These are phyloP conservation scores for Antechinus flavipes DNA, from an alignment of 2,113 vertebrate genomes.

Conservation along the genomic window DNA sequence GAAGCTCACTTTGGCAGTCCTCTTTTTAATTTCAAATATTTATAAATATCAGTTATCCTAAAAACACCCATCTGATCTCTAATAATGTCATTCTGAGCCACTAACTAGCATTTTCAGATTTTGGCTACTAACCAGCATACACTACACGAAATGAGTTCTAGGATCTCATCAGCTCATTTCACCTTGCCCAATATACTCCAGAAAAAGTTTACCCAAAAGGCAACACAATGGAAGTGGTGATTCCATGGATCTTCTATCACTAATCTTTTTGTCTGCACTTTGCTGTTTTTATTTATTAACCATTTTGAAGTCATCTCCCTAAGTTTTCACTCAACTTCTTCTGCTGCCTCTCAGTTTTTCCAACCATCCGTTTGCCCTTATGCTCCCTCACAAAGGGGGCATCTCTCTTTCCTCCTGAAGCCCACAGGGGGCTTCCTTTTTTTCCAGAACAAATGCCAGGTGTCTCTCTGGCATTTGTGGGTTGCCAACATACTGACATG, in stretches of 20 bases:
- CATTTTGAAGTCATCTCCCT: slow-evolving; percentile 32
- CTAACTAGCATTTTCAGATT: slow-evolving; percentile 12
- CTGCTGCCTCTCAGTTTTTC: background rate
- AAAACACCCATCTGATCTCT: background rate
- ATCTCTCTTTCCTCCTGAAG: background rate
- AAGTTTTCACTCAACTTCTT: background rate
- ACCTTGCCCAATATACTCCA: slow-evolving; percentile 20
- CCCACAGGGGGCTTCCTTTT: background rate
- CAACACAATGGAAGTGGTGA: background rate
- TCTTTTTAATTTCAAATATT: background rate
- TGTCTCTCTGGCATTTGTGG: slow-evolving; percentile 32
- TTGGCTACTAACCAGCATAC: slow-evolving; percentile 1
- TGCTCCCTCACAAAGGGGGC: background rate
- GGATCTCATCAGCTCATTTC: slow-evolving; percentile 1
- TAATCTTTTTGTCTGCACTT: slow-evolving; percentile 30
- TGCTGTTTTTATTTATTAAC: slow-evolving; percentile 13
- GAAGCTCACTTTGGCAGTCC: background rate
- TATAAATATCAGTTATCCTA: background rate
- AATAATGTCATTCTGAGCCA: background rate
- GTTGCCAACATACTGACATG: slow-evolving; percentile 57
- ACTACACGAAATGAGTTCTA: slow-evolving; percentile 7
- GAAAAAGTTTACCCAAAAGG: slow-evolving; percentile 20
- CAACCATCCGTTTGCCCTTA: slow-evolving; percentile 38
- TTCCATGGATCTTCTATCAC: slow-evolving; percentile 7
- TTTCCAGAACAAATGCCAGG: slow-evolving; percentile 65